phyloP scores from a whole-genome alignment of 30 jellyfish, hydroid and myxozoan species.

The Sanderia malayensis region DNA sequence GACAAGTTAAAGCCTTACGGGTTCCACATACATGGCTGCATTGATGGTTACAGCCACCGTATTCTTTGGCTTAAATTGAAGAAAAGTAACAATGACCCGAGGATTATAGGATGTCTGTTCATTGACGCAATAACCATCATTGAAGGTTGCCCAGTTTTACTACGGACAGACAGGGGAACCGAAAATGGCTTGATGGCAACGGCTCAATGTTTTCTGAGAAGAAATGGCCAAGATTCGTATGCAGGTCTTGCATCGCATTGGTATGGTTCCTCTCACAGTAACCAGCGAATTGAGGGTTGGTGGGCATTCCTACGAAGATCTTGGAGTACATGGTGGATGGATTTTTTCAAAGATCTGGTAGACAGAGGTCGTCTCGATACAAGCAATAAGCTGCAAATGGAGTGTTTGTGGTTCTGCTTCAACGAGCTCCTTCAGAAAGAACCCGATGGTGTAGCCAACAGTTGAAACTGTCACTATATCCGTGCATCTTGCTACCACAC shows the following conservation, averaged over 20 bases:
- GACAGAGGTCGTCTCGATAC: conserved; percentile 19
- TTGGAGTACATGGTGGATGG: conserved; percentile 36
- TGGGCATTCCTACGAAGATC: conserved; percentile 17
- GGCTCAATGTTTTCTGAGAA: background rate
- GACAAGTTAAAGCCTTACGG: background rate
- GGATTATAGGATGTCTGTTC: background rate
- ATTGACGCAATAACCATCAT: background rate
- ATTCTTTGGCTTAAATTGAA: background rate
- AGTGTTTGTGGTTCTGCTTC: conserved; percentile 37
- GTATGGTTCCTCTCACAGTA: background rate
- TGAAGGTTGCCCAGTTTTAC: background rate
- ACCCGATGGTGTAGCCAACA: conserved; percentile 11
- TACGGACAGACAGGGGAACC: background rate
- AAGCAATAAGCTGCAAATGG: conserved; percentile 10
- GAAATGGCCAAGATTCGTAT: background rate
- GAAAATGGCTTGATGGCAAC: background rate
- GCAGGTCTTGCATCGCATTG: background rate
- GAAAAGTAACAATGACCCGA: background rate
- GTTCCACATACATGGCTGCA: background rate
- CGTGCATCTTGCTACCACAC: conserved; percentile 17
- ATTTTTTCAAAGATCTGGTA: conserved; percentile 27
- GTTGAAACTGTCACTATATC: conserved; percentile 27
- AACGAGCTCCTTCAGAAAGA: conserved; percentile 17
- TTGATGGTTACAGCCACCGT: background rate
- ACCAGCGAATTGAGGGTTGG: conserved; percentile 20